A percentile compares a stretch with the other conserved stretches of the same genome.
Evolutionary conservation across 92 coral and sea anemone genomes (phyloP).

Genomic region (Isaurus tuberculatus): DNA sequence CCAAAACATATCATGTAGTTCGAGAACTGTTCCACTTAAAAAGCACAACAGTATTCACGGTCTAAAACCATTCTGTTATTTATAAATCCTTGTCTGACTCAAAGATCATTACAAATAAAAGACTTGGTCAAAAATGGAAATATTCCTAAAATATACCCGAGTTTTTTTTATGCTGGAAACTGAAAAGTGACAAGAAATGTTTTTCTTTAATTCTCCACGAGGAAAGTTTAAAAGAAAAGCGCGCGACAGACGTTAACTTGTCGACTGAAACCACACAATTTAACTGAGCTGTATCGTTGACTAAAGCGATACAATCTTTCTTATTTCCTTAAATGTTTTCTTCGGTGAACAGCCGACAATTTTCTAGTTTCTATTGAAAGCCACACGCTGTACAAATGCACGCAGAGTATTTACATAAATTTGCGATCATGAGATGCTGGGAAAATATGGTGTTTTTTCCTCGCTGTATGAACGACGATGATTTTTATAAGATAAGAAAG

Average conservation of each 20-base stretch:
- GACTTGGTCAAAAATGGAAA: no score
- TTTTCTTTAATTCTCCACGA: no score
- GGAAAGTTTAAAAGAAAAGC: no score
- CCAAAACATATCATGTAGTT: no score
- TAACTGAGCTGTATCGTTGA: neutral
- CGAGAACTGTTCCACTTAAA: no score
- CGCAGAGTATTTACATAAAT: neutral
- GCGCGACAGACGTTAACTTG: no score
- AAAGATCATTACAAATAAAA: no score
- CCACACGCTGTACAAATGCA: constrained; percentile 19
- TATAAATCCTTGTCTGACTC: no score
- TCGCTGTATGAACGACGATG: neutral
- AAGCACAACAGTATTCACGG: no score
- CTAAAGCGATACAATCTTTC: neutral
- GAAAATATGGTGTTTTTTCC: neutral
- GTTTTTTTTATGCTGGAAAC: no score
- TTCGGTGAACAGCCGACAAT: constrained; percentile 5
- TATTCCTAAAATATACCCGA: no score
- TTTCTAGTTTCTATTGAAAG: constrained; percentile 25
- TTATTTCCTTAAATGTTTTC: neutral
- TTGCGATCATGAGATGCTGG: constrained; percentile 8
- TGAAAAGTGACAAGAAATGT: no score
- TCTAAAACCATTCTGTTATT: neutral
- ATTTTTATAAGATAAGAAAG: neutral
- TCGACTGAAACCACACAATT: neutral